Evolutionary conservation across 2,113 vertebrate species (phyloP).

Genomic region (Dipodomys ordii): DNA sequence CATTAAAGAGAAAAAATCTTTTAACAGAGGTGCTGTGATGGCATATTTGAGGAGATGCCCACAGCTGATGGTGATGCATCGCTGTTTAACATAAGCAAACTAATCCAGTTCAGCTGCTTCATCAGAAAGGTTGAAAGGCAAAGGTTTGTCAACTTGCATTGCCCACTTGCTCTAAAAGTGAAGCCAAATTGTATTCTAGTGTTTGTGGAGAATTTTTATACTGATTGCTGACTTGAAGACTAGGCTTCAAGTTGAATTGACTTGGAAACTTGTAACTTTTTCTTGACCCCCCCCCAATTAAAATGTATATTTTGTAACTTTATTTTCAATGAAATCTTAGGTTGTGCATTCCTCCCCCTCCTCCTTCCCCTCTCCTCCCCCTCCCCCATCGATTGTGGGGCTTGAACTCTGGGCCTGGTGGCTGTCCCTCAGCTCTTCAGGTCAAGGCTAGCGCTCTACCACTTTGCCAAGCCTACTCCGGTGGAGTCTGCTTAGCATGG

Average conservation of each 20-base stretch:
- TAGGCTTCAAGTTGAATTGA: conserved; percentile 46
- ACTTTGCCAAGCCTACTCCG: no score
- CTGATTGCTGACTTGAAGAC: conserved; percentile 30
- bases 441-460: no score
- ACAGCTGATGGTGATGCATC: conserved; percentile 9
- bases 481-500: no score
- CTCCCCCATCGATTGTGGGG: no score
- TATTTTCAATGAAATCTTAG: conserved; percentile 51
- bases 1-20: conserved; percentile 19
- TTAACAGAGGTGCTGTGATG: conserved; percentile 20
- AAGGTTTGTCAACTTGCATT: conserved; percentile 34
- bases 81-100: conserved; percentile 59
- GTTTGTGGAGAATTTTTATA: conserved; percentile 31
- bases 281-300: background rate
- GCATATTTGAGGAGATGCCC: background rate
- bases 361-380: rapidly evolving
- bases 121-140: conserved; percentile 59
- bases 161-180: background rate
- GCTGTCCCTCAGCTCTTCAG: no score
- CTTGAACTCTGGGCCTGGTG: no score
- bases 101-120: conserved; percentile 70
- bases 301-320: conserved; percentile 40
- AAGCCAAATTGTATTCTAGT: background rate
- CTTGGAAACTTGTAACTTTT: conserved; percentile 47
- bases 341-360: background rate